Percentiles rank a stretch among this genome's conserved stretches.
Conservation (phyloP, 2,888 invertebrate species). For the Melipona bicolor region DNA sequence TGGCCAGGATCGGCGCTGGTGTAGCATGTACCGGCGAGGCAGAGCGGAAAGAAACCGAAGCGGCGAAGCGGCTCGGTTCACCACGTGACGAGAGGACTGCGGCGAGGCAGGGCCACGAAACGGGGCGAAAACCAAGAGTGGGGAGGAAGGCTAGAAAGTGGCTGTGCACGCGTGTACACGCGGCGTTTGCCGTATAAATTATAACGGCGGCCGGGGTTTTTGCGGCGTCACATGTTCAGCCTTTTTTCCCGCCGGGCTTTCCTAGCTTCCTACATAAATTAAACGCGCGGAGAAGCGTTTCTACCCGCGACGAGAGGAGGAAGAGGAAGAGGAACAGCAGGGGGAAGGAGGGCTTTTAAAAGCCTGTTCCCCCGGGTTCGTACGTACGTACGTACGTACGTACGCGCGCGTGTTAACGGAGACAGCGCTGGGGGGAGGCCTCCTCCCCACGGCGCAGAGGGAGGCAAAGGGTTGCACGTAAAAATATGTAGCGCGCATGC, state of each 20-base stretch:
- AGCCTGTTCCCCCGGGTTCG: conserved; percentile 27
- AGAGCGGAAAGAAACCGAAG: conserved; percentile 13
- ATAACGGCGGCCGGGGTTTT: conserved; percentile 78
- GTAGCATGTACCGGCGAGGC: neutral
- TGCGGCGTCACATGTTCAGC: conserved; percentile 76
- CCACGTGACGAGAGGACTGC: conserved; percentile 40
- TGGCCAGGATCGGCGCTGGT: neutral
- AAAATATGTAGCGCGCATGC: conserved; percentile 72
- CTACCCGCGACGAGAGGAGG: conserved; percentile 12
- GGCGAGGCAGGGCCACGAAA: conserved; percentile 28
- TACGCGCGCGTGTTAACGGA: neutral
- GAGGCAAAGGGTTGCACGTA: conserved; percentile 54
- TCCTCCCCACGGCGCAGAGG: neutral
- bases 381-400: too few relatives aligned
- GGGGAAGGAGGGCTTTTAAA: conserved; percentile 51
- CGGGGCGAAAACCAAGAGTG: conserved; percentile 17
- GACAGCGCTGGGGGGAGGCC: neutral
- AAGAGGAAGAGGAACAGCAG: too few relatives aligned
- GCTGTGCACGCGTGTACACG: conserved; percentile 20
- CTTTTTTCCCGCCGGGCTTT: conserved; percentile 60
- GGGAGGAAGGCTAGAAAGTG: conserved; percentile 28
- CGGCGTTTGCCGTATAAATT: conserved; percentile 80
- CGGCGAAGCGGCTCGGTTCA: conserved; percentile 6
- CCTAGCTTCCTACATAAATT: conserved; percentile 71
- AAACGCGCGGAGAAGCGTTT: conserved; percentile 61